Evolutionary conservation across 1,140 invertebrate genomes (phyloP).

Genomic region (Anoplophora glabripennis): DNA sequence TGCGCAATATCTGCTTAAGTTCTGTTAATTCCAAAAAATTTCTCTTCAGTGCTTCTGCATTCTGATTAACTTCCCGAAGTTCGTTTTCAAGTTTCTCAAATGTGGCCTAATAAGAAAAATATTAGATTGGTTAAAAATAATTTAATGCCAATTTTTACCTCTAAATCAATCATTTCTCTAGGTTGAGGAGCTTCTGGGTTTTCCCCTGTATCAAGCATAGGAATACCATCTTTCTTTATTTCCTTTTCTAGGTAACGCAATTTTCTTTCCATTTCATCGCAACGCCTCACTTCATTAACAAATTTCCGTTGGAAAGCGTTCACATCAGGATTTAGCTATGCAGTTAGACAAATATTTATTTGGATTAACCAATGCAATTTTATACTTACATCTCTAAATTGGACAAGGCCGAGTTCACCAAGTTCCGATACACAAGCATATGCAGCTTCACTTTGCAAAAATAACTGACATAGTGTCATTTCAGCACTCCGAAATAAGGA

Average conservation of each 20-base stretch:
- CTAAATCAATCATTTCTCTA: slow-evolving; percentile 98
- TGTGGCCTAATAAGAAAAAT: slow-evolving; percentile 67
- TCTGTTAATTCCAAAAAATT: slow-evolving; percentile 96
- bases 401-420: slow-evolving; percentile 88
- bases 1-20: slow-evolving; percentile 91
- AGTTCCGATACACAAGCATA: slow-evolving; percentile 91
- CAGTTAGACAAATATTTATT: slow-evolving; percentile 6
- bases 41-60: slow-evolving; percentile 93
- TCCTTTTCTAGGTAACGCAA: slow-evolving; percentile 95
- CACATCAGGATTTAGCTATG: slow-evolving; percentile 87
- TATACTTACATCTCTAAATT: slow-evolving; percentile 85
- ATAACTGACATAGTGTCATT: slow-evolving; percentile 88
- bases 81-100: slow-evolving; percentile 96
- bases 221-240: slow-evolving; percentile 96
- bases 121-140: neutral
- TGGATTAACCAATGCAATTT: no score
- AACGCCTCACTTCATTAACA: slow-evolving; percentile 90
- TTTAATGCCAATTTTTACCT: slow-evolving; percentile 59
- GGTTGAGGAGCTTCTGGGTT: slow-evolving; percentile 98
- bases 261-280: slow-evolving; percentile 95
- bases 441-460: slow-evolving; percentile 88
- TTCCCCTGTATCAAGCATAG: slow-evolving; percentile 95
- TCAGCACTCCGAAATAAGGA: slow-evolving; percentile 85
- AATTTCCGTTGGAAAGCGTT: slow-evolving; percentile 96
- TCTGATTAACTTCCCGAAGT: slow-evolving; percentile 94